These are phyloP conservation scores for Porites cylindrica DNA, from an alignment of 92 coral and sea anemone genomes.

Conservation along the genomic window DNA sequence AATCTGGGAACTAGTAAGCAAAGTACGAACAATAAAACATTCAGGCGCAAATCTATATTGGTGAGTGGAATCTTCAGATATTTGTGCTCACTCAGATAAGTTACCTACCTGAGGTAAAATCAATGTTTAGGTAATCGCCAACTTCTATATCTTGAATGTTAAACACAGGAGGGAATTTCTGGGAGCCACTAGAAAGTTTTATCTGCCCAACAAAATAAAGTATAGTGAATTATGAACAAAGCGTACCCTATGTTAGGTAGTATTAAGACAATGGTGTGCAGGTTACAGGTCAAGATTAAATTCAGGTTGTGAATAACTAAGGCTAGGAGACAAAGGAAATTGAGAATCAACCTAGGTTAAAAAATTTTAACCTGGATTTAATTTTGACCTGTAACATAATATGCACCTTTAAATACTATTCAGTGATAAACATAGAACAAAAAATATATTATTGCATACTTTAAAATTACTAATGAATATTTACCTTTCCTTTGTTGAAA, in stretches of 20 bases:
- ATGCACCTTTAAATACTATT: too few relatives aligned
- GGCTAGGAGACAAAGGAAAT: too few relatives aligned
- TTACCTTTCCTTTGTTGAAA: conserved; percentile 75
- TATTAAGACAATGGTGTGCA: too few relatives aligned
- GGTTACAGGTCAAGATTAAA: too few relatives aligned
- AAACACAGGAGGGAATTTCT: conserved; percentile 80
- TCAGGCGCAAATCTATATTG: not conserved
- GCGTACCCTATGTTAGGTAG: not conserved
- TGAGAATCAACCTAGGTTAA: too few relatives aligned
- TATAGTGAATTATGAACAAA: not conserved
- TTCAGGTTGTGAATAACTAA: too few relatives aligned
- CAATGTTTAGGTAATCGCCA: conserved; percentile 73
- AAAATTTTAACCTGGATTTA: too few relatives aligned
- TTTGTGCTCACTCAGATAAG: not conserved
- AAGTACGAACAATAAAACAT: too few relatives aligned
- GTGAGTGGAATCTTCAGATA: not conserved
- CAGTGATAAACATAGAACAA: too few relatives aligned
- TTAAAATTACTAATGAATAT: not conserved
- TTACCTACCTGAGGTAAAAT: conserved; percentile 44
- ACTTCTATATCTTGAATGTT: conserved; percentile 78
- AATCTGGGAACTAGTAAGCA: too few relatives aligned
- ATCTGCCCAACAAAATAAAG: conserved; percentile 42
- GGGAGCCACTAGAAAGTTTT: conserved; percentile 59
- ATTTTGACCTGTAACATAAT: too few relatives aligned
- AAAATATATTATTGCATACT: not conserved